These are phyloP conservation scores for Turritopsis rubra DNA, from an alignment of 30 jellyfish, hydroid and myxozoan species.

Conservation along the genomic window DNA sequence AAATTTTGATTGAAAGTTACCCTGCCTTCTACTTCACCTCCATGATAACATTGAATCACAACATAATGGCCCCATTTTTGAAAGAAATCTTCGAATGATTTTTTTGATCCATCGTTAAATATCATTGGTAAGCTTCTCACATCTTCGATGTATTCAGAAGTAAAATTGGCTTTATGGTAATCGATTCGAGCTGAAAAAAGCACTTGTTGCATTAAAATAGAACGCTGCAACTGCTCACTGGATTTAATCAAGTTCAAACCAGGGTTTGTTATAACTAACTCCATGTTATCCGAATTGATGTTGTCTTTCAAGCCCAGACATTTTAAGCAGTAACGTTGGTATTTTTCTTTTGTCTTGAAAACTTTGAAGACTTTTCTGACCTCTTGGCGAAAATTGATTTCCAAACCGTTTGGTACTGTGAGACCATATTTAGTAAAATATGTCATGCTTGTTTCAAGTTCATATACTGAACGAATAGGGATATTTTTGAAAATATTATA, in stretches of 20 bases:
- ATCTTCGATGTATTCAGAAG: neutral
- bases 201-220: neutral
- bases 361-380: neutral
- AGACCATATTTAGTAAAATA: neutral
- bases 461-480: neutral
- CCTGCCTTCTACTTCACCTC: neutral
- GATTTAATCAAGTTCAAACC: neutral
- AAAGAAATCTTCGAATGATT: neutral
- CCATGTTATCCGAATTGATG: neutral
- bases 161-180: neutral
- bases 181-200: neutral
- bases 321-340: neutral
- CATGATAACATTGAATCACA: neutral
- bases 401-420: neutral
- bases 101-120: neutral
- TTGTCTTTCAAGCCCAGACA: neutral
- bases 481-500: neutral
- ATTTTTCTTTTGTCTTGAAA: neutral
- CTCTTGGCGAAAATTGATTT: neutral
- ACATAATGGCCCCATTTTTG: neutral
- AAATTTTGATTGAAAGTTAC: no score
- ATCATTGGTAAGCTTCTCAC: neutral
- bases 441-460: neutral
- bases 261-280: neutral
- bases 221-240: neutral